Percentiles rank a stretch among this genome's conserved stretches.
Conservation (phyloP, 2,888 invertebrate species). For the Tenthredo distinguenda region DNA sequence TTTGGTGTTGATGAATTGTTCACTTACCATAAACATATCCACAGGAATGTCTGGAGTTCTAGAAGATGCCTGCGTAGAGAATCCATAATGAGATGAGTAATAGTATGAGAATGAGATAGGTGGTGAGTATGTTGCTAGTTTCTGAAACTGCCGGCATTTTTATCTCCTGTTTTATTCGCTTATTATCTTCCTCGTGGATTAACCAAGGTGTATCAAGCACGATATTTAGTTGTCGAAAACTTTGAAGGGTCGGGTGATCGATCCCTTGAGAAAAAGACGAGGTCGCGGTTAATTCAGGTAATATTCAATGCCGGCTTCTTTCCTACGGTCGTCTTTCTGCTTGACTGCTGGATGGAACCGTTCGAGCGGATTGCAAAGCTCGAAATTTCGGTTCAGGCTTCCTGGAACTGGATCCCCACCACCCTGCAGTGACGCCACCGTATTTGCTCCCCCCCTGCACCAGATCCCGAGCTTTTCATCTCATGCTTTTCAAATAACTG, state of each 20-base stretch:
- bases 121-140: conserved; percentile 85
- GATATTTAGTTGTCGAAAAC: neutral
- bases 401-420: conserved; percentile 47
- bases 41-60: conserved; percentile 61
- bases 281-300: neutral
- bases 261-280: neutral
- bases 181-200: neutral
- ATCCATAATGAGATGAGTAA: conserved; percentile 85
- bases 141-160: conserved; percentile 77
- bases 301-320: neutral
- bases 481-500: neutral
- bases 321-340: conserved; percentile 6
- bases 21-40: conserved; percentile 63
- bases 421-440: conserved; percentile 12
- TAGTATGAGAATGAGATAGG: conserved; percentile 85
- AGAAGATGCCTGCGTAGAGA: conserved; percentile 83
- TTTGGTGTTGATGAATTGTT: conserved; percentile 20
- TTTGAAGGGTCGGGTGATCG: neutral
- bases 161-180: neutral
- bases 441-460: neutral
- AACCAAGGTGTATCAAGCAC: neutral
- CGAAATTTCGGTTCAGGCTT: conserved; percentile 1
- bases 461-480: conserved; percentile 9
- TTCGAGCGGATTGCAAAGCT: conserved; percentile 24
- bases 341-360: conserved; percentile 32